These are phyloP conservation scores for Rhinoderma darwinii DNA, from an alignment of 2,113 vertebrate species.

Conservation along the genomic window DNA sequence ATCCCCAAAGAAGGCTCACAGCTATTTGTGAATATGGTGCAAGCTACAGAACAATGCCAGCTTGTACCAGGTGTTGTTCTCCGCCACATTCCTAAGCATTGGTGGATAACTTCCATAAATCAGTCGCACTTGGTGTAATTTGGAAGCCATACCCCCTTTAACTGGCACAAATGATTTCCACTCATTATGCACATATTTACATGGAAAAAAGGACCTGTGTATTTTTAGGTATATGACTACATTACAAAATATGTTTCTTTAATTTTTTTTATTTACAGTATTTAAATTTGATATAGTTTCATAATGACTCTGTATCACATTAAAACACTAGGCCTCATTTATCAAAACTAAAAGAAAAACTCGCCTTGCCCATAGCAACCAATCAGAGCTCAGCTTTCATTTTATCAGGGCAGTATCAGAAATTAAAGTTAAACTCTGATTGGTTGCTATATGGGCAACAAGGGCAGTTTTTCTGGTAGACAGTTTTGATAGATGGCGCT, in stretches of 20 bases:
- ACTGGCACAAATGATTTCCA: neutral
- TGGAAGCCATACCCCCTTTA: neutral
- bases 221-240: neutral
- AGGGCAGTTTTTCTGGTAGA: too few relatives aligned
- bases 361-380: too few relatives aligned
- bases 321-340: too few relatives aligned
- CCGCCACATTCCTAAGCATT: neutral
- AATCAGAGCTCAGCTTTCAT: too few relatives aligned
- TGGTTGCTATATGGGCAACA: too few relatives aligned
- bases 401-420: too few relatives aligned
- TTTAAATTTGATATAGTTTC: neutral
- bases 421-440: too few relatives aligned
- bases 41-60: neutral
- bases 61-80: neutral
- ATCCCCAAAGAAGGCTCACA: neutral
- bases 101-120: neutral
- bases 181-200: neutral
- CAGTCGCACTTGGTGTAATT: neutral
- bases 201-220: neutral
- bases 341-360: too few relatives aligned
- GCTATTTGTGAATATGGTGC: neutral
- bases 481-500: too few relatives aligned
- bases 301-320: neutral
- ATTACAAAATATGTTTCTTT: neutral
- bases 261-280: neutral